phyloP scores from a whole-genome alignment of 2,888 invertebrate genomes.

The Macroteleia sp. region DNA sequence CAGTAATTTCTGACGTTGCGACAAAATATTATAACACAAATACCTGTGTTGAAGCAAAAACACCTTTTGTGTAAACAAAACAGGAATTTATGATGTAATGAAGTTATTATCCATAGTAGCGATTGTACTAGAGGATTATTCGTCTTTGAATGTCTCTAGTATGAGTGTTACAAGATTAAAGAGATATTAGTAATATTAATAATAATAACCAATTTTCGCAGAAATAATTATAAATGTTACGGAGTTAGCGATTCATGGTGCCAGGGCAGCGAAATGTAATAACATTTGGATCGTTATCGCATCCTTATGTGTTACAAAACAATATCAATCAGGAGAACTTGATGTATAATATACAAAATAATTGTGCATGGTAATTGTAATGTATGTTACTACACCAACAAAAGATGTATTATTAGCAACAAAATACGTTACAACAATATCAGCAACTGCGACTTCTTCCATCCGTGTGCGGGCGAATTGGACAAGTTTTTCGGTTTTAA shows the following conservation, averaged over 20 bases:
- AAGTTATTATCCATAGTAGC: conserved; percentile 24
- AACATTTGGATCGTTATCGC: conserved; percentile 5
- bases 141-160: conserved; percentile 23
- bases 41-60: not conserved
- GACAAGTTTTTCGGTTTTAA: conserved; percentile 7
- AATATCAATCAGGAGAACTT: conserved; percentile 28
- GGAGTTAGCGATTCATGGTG: conserved; percentile 33
- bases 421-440: conserved; percentile 16
- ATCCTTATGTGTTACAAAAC: conserved; percentile 23
- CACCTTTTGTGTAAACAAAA: conserved; percentile 3
- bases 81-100: conserved; percentile 23
- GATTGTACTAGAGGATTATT: conserved; percentile 34
- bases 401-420: conserved; percentile 33
- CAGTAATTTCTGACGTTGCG: conserved; percentile 3
- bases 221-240: conserved; percentile 51
- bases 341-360: conserved; percentile 41
- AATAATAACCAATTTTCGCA: conserved; percentile 42
- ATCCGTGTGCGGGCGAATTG: not conserved
- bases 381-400: conserved; percentile 51
- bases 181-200: conserved; percentile 25
- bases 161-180: conserved; percentile 34
- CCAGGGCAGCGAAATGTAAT: conserved; percentile 24
- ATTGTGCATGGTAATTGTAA: conserved; percentile 58
- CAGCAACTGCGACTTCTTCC: conserved; percentile 24
- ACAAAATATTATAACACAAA: not conserved